Conservation (phyloP, 2,113 vertebrate species). For the Mungos mungo region DNA sequence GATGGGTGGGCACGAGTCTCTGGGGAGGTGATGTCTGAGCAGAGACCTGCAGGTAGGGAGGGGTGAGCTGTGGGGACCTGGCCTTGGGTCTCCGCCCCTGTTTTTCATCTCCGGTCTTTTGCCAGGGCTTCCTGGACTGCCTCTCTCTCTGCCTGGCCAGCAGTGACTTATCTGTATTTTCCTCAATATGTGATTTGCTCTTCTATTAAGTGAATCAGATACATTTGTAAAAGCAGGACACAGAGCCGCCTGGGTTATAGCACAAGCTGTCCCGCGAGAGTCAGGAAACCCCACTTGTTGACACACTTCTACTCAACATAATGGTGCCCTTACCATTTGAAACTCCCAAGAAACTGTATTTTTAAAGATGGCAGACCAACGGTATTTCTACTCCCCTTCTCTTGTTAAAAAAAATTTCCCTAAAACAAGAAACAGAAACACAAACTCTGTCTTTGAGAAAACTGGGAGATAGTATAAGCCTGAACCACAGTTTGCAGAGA, state of each 20-base stretch:
- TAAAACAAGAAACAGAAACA: conserved; percentile 1
- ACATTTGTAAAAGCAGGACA: not conserved
- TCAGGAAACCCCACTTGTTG: not conserved
- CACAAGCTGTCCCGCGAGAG: not conserved
- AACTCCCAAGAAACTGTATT: not conserved
- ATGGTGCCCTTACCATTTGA: not conserved
- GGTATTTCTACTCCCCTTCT: not conserved
- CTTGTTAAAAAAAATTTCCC: not conserved
- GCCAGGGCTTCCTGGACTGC: not conserved
- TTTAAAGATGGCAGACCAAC: not conserved
- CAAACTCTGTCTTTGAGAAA: not conserved
- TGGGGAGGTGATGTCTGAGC: not conserved
- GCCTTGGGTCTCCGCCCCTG: accelerated
- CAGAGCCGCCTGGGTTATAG: not conserved
- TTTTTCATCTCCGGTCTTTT: not conserved
- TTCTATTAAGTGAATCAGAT: not conserved
- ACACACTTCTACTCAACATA: not conserved
- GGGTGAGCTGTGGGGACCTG: not conserved
- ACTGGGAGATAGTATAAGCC: not conserved
- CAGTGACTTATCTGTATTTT: not conserved
- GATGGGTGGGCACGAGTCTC: no score
- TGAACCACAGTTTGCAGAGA: not conserved
- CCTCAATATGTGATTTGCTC: not conserved
- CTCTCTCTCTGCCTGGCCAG: not conserved
- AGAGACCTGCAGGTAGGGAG: not conserved